These are phyloP conservation scores for Chromobotia macracanthus DNA, from an alignment of 2,797 vertebrate genomes.

Conservation along the genomic window DNA sequence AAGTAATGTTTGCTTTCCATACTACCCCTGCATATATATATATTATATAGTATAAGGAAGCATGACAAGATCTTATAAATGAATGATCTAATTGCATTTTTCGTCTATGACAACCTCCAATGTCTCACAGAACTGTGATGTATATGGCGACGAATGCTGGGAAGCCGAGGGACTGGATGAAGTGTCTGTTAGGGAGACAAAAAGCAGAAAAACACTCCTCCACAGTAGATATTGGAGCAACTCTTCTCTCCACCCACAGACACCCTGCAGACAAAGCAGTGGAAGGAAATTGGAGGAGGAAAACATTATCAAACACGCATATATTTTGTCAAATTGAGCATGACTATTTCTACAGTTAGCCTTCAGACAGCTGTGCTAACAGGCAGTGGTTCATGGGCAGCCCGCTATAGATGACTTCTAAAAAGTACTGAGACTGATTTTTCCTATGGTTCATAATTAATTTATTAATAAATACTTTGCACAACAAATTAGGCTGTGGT, in stretches of 20 bases:
- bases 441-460: conserved; percentile 52
- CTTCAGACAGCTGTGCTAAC: not conserved
- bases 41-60: conserved; percentile 17
- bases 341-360: not conserved
- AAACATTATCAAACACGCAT: conserved; percentile 11
- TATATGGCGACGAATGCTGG: conserved; percentile 45
- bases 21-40: conserved; percentile 15
- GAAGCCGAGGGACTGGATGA: conserved; percentile 48
- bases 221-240: conserved; percentile 39
- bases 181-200: conserved; percentile 51
- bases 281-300: not conserved
- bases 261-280: conserved; percentile 14
- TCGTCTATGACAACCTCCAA: conserved; percentile 41
- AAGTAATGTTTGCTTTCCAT: conserved; percentile 14
- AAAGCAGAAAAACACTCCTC: conserved; percentile 52
- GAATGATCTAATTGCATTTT: conserved; percentile 44
- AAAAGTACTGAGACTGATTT: conserved; percentile 21
- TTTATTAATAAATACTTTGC: conserved; percentile 51
- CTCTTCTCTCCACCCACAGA: conserved; percentile 16
- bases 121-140: conserved; percentile 44
- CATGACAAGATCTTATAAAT: conserved; percentile 41
- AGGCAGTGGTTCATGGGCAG: conserved; percentile 12
- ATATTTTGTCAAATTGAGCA: conserved; percentile 8
- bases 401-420: conserved; percentile 47
- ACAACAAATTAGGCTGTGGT: conserved; percentile 60